Evolutionary conservation across 2,888 invertebrate genomes (phyloP).

Genomic region (Meiosimyza platycephala): DNA sequence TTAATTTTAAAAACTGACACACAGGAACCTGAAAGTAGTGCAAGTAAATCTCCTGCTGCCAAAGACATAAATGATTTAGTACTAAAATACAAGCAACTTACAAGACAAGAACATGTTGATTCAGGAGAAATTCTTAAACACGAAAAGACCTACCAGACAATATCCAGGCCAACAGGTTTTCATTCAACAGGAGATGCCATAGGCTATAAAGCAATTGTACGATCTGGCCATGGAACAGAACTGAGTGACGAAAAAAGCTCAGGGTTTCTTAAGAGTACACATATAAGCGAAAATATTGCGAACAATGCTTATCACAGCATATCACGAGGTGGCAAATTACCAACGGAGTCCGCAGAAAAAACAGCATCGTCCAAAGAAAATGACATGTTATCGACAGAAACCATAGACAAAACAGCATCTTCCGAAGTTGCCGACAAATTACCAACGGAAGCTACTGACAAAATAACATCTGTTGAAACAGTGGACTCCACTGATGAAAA

Average conservation of each 20-base stretch:
- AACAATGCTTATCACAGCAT: conserved; percentile 42
- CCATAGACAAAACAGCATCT: conserved; percentile 16
- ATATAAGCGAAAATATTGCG: conserved; percentile 11
- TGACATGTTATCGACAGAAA: not conserved
- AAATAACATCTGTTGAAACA: not conserved
- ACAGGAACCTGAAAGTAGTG: not conserved
- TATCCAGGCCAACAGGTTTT: conserved; percentile 23
- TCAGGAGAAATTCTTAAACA: not conserved
- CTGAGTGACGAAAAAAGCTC: conserved; percentile 50
- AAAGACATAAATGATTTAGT: not conserved
- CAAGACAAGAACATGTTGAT: not conserved
- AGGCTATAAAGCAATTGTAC: conserved; percentile 51
- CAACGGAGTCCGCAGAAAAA: not conserved
- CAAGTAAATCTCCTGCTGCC: not conserved
- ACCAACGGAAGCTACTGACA: not conserved
- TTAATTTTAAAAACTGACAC: not conserved
- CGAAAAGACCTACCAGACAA: conserved; percentile 42
- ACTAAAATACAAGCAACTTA: not conserved
- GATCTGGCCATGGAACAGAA: conserved; percentile 45
- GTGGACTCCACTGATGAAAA: not conserved
- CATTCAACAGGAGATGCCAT: conserved; percentile 42
- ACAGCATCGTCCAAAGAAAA: not conserved
- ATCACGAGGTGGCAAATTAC: conserved; percentile 47
- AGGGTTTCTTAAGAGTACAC: conserved; percentile 45
- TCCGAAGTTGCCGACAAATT: not conserved